A percentile compares a stretch with the other conserved stretches of the same genome.
Evolutionary conservation across 2,113 vertebrate genomes (phyloP).

Genomic region (Pycnonotus jocosus): DNA sequence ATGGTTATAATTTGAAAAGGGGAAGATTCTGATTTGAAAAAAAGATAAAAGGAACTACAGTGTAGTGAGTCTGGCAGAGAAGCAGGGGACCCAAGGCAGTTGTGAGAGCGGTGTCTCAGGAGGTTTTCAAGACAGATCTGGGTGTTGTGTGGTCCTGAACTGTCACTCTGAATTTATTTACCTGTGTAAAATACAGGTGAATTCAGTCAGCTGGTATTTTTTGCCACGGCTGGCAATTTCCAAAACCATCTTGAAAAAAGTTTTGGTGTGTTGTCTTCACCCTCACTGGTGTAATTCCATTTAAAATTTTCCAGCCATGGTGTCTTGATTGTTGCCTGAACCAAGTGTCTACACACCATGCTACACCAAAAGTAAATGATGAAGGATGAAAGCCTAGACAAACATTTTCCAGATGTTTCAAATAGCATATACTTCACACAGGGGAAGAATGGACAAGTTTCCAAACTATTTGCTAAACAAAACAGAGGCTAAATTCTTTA

Average conservation of each 20-base stretch:
- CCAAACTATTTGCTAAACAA: not conserved
- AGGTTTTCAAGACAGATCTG: not conserved
- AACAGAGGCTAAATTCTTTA: constrained; percentile 7
- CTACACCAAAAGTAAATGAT: not conserved
- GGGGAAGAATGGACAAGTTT: not conserved
- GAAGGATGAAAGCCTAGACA: not conserved
- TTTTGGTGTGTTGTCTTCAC: not conserved
- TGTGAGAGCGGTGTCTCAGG: not conserved
- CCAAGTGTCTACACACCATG: not conserved
- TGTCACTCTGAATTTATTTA: not conserved
- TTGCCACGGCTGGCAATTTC: not conserved
- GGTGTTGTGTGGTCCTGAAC: not conserved
- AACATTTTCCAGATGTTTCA: not conserved
- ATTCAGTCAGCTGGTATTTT: not conserved
- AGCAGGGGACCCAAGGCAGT: not conserved
- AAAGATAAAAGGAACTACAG: not conserved
- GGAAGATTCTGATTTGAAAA: not conserved
- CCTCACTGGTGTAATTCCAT: fast-evolving
- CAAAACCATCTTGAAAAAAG: not conserved
- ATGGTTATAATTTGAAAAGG: not conserved
- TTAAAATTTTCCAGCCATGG: not conserved
- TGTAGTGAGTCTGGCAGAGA: not conserved
- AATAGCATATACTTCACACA: not conserved
- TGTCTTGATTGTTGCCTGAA: not conserved
- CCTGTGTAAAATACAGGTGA: not conserved